A percentile compares a stretch with the other conserved stretches of the same genome.
Evolutionary conservation across 1,140 invertebrate species (phyloP).

Genomic region (Orius insidiosus): DNA sequence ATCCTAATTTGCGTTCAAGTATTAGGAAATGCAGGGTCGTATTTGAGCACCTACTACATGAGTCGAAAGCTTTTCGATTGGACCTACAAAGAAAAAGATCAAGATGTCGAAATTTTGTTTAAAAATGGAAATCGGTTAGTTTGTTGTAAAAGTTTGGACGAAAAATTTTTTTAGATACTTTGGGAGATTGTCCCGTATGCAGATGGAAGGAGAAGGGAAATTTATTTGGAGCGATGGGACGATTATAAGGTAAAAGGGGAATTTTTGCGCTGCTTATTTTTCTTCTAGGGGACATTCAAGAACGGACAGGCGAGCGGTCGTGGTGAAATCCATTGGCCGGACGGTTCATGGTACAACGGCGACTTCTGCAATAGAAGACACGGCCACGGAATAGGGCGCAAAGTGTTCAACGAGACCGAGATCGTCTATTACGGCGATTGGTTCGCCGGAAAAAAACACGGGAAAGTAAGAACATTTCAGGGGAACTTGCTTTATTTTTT

Average conservation of each 20-base stretch:
- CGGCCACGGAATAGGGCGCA: constrained; percentile 27
- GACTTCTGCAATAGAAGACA: constrained; percentile 35
- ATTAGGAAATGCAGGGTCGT: too few relatives aligned
- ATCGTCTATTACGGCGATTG: constrained; percentile 29
- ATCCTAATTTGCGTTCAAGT: too few relatives aligned
- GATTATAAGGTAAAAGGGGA: constrained; percentile 6
- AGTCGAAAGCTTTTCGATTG: not conserved
- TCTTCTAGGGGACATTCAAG: constrained; percentile 35
- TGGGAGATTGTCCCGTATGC: constrained; percentile 2
- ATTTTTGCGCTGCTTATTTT: constrained; percentile 15
- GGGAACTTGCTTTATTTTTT: constrained; percentile 31
- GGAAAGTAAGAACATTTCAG: constrained; percentile 29
- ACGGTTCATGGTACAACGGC: constrained; percentile 35
- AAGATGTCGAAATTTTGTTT: constrained; percentile 3
- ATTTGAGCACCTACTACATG: too few relatives aligned
- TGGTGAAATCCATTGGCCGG: constrained; percentile 32
- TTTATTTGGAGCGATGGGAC: constrained; percentile 15
- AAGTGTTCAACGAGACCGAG: constrained; percentile 25
- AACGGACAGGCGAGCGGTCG: constrained; percentile 33
- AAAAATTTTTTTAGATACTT: constrained; percentile 6
- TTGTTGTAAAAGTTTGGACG: not conserved
- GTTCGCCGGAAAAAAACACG: constrained; percentile 33
- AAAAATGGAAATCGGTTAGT: not conserved
- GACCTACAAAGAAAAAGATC: constrained; percentile 5
- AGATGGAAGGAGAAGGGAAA: constrained; percentile 14